Percentiles rank a stretch among this genome's conserved stretches.
Conservation (phyloP, 2,797 vertebrate genomes). For the Apodemus agrarius region DNA sequence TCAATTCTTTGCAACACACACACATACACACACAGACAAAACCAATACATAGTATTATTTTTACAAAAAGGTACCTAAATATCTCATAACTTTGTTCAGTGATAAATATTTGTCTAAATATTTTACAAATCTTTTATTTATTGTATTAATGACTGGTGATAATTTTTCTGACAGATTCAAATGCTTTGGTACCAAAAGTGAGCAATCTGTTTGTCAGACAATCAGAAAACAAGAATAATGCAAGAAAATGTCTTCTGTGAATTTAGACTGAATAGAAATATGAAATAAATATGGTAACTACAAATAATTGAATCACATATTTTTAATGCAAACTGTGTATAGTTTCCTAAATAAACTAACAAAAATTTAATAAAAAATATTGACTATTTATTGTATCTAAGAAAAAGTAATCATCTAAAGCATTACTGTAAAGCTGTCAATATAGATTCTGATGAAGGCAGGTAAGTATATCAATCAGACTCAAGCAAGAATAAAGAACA, state of each 20-base stretch:
- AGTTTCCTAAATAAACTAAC: not conserved
- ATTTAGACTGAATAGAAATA: not conserved
- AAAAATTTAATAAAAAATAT: not conserved
- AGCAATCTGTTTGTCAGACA: not conserved
- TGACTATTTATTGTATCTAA: not conserved
- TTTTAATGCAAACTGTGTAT: not conserved
- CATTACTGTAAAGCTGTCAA: not conserved
- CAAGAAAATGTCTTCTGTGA: not conserved
- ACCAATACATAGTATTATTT: not conserved
- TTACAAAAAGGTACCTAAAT: not conserved
- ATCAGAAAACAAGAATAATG: not conserved
- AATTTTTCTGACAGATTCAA: no score
- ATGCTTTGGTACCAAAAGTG: rapidly evolving
- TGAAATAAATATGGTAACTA: not conserved
- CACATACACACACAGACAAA: not conserved
- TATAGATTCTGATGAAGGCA: not conserved
- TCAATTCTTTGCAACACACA: not conserved
- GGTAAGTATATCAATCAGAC: not conserved
- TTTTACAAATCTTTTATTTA: not conserved
- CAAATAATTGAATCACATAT: not conserved
- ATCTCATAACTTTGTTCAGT: not conserved
- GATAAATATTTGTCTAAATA: not conserved
- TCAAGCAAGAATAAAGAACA: not conserved
- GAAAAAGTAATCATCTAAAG: not conserved
- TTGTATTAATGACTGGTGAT: not conserved